A percentile compares a stretch with the other conserved stretches of the same genome.
Conservation (phyloP, 1,140 invertebrate species). For the Drosophila neocordata region DNA sequence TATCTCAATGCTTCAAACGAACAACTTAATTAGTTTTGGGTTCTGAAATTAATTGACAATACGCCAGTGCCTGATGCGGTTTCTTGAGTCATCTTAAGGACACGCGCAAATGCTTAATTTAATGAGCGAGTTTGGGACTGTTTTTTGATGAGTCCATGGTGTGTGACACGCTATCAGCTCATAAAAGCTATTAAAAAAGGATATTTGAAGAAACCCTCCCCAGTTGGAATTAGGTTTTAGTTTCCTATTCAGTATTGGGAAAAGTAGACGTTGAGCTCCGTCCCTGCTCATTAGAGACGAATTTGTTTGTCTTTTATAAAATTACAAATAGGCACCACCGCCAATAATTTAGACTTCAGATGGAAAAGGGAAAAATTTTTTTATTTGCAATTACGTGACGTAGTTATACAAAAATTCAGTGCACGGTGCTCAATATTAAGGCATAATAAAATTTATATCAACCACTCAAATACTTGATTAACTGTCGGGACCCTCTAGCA, state of each 20-base stretch:
- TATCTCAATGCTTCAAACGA: background rate
- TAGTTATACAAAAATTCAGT: slow-evolving; percentile 26
- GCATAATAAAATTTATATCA: slow-evolving; percentile 5
- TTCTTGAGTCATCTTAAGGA: slow-evolving; percentile 25
- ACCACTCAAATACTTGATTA: background rate
- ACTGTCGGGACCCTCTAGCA: slow-evolving; percentile 83
- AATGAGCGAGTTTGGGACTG: slow-evolving; percentile 21
- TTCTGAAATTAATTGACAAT: slow-evolving; percentile 37
- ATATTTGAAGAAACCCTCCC: slow-evolving; percentile 24
- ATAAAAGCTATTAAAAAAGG: slow-evolving; percentile 64
- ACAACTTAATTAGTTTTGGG: slow-evolving; percentile 32
- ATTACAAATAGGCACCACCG: too few species aligned
- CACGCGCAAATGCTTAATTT: slow-evolving; percentile 60
- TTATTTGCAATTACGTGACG: slow-evolving; percentile 25
- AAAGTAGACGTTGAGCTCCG: slow-evolving; percentile 5
- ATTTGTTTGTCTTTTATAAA: background rate
- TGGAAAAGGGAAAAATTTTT: background rate
- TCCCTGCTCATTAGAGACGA: background rate
- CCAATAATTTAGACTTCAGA: background rate
- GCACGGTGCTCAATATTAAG: slow-evolving; percentile 39
- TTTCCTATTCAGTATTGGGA: background rate
- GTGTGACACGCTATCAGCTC: slow-evolving; percentile 51
- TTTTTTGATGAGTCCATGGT: slow-evolving; percentile 26
- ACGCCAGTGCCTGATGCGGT: slow-evolving; percentile 26
- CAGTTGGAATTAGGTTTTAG: slow-evolving; percentile 8